Percentiles rank a stretch among this genome's conserved stretches.
phyloP scores from a whole-genome alignment of 2,888 invertebrate genomes.

The Craniophora ligustri region DNA sequence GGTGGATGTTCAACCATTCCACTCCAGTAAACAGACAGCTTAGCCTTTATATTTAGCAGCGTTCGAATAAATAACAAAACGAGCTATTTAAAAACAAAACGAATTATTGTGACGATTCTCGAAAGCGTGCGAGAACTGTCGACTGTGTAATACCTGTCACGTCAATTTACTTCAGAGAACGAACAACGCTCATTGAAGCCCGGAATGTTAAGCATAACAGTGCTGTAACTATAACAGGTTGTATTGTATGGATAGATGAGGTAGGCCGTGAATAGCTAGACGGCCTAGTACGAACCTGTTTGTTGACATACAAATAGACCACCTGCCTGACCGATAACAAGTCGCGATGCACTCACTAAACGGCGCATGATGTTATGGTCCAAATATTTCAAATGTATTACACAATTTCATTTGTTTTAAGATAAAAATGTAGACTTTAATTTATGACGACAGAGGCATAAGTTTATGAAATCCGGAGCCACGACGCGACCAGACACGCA shows the following conservation, averaged over 20 bases:
- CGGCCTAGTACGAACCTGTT: constrained; percentile 48
- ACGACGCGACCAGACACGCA: constrained; percentile 47
- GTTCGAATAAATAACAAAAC: constrained; percentile 30
- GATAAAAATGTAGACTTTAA: too few relatives aligned
- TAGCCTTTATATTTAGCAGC: constrained; percentile 28
- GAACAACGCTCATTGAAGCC: constrained; percentile 18
- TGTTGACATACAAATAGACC: constrained; percentile 34
- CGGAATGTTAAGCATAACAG: constrained; percentile 31
- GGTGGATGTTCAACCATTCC: too few relatives aligned
- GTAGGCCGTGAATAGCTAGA: constrained; percentile 23
- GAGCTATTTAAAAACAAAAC: constrained; percentile 47
- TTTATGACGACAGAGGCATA: too few relatives aligned
- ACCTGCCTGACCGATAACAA: constrained; percentile 60
- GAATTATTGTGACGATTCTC: constrained; percentile 55
- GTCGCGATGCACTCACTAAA: constrained; percentile 35
- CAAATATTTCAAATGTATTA: constrained; percentile 38
- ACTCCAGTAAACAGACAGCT: too few relatives aligned
- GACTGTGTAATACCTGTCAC: constrained; percentile 50
- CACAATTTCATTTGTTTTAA: too few relatives aligned
- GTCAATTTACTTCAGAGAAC: constrained; percentile 40
- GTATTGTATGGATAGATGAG: constrained; percentile 37
- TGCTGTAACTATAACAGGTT: constrained; percentile 48
- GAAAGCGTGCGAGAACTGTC: constrained; percentile 52
- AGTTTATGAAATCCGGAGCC: constrained; percentile 37
- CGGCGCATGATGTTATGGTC: constrained; percentile 30